phyloP scores from a whole-genome alignment of 2,113 vertebrate species.

The Proteles cristata region DNA sequence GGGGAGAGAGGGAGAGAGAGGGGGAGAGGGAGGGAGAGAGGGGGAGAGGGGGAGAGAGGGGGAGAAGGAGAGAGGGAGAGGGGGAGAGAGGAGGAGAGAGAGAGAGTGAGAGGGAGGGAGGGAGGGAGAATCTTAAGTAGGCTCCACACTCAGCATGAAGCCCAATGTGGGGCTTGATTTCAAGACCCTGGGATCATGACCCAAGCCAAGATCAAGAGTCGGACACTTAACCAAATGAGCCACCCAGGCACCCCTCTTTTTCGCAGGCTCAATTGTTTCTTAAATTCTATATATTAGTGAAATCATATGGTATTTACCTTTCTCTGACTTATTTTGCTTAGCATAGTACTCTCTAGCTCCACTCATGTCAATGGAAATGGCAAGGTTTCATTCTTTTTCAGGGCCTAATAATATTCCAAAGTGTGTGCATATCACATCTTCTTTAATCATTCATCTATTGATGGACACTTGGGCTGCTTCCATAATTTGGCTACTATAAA shows the following conservation, averaged over 20 bases:
- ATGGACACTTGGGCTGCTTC: not conserved
- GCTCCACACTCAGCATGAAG: no score
- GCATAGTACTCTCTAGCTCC: not conserved
- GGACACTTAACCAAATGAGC: no score
- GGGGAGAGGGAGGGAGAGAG: no score
- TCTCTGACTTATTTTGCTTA: not conserved
- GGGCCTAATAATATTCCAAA: not conserved
- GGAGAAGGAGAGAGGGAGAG: no score
- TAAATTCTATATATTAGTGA: not conserved
- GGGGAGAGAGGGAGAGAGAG: accelerated
- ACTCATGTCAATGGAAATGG: not conserved
- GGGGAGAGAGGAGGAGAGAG: no score
- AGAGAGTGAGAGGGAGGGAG: no score
- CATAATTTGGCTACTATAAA: not conserved
- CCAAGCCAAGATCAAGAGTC: no score
- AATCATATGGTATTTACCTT: no score
- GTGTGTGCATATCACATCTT: not conserved
- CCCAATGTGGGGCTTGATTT: no score
- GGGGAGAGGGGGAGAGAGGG: accelerated
- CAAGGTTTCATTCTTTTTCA: not conserved
- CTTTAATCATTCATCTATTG: not conserved
- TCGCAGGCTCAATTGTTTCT: not conserved
- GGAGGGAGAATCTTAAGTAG: no score
- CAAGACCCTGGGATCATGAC: no score
- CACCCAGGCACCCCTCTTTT: not conserved